Evolutionary conservation across 2,113 vertebrate species (phyloP), one percentile per base, ranked within the genome.

Genomic region (Notarius quadriscutis): DNA sequence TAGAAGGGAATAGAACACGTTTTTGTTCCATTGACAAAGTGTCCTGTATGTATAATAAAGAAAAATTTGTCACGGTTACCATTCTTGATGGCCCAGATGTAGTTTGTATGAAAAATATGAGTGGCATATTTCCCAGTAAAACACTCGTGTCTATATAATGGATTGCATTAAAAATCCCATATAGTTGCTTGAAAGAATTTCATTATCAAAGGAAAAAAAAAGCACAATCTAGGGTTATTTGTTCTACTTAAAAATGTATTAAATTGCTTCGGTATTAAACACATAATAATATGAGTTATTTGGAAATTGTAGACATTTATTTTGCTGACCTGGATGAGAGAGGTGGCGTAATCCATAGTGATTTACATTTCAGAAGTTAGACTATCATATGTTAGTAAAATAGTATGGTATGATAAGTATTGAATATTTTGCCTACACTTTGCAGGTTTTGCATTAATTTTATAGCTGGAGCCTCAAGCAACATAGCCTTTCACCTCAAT

Each of bases 401-500:
- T 69, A 69, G 12, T 67, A 57, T 58, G n/a, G 51, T 55, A 53
- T 55, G 25, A 53, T 78, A 18, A 53, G 15, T 72, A 53, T n/a
- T 18, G 6, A n/a, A n/a, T 55, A 30, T 53, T 63, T 20, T 63
- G 6, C 20, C 69, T 71, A 67, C 67, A 30, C 12, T 82, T 69
- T 90, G 82, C 90, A 97, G 97, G 20, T 87, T 97, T 69, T 0
- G 0, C 0, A 89, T 97, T 86, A 96, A 96, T 3, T 96, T 97
- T 53, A 84, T 92, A 89, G 92, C 89, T 60, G 89, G 91, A 25
- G 63, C 87, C 20, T 90, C 94, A 0, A 86, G 89, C 1, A 95
- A 97, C 0, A 0, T 95, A 0, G 94, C 92, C 5, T 93, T 97
- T 87, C 96, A 97, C 89, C 84, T 97, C n/a, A 96, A 96, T 88